Conservation (phyloP, 2,113 vertebrate genomes). For the Anguilla rostrata region DNA sequence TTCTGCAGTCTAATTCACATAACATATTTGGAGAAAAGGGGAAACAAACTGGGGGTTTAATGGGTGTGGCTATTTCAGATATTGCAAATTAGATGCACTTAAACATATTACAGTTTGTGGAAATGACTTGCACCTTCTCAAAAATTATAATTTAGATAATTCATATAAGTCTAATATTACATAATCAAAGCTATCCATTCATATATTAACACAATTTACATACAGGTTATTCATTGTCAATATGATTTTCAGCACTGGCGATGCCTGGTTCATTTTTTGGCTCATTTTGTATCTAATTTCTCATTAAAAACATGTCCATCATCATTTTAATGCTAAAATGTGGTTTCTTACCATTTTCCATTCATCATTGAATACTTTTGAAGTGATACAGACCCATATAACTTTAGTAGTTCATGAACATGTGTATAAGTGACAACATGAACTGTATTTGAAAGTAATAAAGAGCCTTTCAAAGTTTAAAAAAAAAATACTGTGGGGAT, state of each 20-base stretch:
- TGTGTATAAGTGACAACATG: not conserved
- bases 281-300: not conserved
- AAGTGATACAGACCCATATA: not conserved
- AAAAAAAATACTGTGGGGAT: not conserved
- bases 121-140: not conserved
- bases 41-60: not conserved
- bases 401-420: not conserved
- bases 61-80: not conserved
- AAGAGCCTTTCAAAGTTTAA: not conserved
- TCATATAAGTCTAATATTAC: not conserved
- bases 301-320: too few relatives aligned
- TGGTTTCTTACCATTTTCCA: not conserved
- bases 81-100: not conserved
- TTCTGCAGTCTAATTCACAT: not conserved
- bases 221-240: not conserved
- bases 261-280: not conserved
- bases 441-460: not conserved
- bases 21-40: not conserved
- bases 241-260: not conserved
- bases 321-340: not conserved
- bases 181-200: not conserved
- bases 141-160: slow-evolving; percentile 7
- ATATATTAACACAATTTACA: not conserved
- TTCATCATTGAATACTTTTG: too few relatives aligned
- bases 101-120: not conserved